phyloP scores from a whole-genome alignment of 2,113 vertebrate species.

The Agelaius phoeniceus region DNA sequence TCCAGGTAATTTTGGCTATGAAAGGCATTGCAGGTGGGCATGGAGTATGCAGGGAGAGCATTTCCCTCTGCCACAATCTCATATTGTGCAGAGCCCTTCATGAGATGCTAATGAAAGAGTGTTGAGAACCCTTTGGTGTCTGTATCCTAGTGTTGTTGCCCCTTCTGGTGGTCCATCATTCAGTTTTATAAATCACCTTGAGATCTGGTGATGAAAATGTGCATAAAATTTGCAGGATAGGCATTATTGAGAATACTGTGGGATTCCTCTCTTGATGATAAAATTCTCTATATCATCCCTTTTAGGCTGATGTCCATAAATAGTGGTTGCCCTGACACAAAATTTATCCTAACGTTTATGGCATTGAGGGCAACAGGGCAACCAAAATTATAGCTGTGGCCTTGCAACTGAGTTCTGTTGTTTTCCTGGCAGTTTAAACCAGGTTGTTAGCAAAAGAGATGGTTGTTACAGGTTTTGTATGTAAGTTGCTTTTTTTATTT shows the following conservation, averaged over 20 bases:
- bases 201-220: neutral
- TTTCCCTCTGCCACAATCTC: neutral
- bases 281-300: neutral
- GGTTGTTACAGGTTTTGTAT: conserved; percentile 43
- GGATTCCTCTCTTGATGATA: neutral
- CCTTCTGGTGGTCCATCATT: neutral
- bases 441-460: conserved; percentile 35
- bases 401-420: neutral
- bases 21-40: neutral
- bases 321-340: neutral
- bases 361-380: neutral
- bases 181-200: neutral
- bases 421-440: conserved; percentile 8
- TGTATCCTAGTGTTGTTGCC: neutral
- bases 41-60: neutral
- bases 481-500: conserved; percentile 17
- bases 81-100: neutral
- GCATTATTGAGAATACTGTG: neutral
- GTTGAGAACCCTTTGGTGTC: neutral
- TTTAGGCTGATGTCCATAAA: neutral
- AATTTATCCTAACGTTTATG: neutral
- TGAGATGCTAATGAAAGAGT: neutral
- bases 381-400: neutral
- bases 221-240: neutral
- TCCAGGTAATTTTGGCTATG: neutral